Base-by-base conservation (phyloP, 1,140 invertebrate genomes). In the Maconellicoccus hirsutus region DNA sequence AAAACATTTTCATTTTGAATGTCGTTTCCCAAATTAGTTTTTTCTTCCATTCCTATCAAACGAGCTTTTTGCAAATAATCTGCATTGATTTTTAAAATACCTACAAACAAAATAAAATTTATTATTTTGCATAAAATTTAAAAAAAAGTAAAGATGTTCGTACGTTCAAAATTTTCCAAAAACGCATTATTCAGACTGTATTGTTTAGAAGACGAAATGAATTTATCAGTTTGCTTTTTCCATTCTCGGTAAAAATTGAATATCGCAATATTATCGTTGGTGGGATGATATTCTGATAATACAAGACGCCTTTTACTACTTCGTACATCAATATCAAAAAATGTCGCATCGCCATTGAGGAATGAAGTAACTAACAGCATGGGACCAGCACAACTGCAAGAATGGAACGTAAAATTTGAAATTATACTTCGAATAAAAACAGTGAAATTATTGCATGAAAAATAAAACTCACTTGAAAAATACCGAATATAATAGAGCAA, bases 401-500 rank as follows among this genome's bases (percentile, higher is more conserved):
- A 25, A 19, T n/a, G n/a, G 25, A 66, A 66, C 8, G 19, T 66
- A 10, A 4, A 66, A 66, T 66, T n/a, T n/a, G n/a, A n/a, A 16
- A 66, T 23, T 25, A 66, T 3, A 66, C 6, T n/a, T n/a, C 10
- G n/a, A 52, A 16, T 52, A 66, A 3, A 10, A 8, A 66, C 16
- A 66, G n/a, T 66, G 61, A 66, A 59, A 21, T 71, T 70, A 72
- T 39, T 10, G 66, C 19, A 52, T 27, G 1, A 29, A 25, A 42
- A 70, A 70, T 69, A 26, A 23, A 71, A 59, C 19, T 71, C 79
- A 83, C 78, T 82, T 79, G 4, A 86, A 81, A 29, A 84, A 78
- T 3, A 78, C 74, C 0, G 83, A 78, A 74, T 82, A 80, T 39
- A 87, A 74, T 23, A 87, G 33, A 16, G 83, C 80, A 76, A 82